Percentiles rank a stretch among this genome's conserved stretches.
Evolutionary conservation across 2,888 invertebrate genomes (phyloP).

Genomic region (Harpagoxenus sublaevis): DNA sequence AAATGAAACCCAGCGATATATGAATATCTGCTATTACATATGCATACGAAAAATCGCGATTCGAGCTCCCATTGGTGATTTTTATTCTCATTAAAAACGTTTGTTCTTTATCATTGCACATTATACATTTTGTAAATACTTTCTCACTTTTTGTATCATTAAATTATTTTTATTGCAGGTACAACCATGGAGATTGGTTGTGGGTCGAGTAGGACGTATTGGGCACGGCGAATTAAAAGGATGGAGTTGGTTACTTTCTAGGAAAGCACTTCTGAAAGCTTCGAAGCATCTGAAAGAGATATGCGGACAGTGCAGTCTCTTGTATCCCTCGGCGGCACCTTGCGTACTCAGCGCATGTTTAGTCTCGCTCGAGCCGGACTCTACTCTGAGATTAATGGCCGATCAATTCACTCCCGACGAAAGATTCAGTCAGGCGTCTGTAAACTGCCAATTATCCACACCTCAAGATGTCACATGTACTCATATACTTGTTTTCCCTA

Average conservation of each 20-base stretch:
- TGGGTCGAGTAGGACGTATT: slow-evolving; percentile 97
- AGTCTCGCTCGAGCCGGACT: slow-evolving; percentile 97
- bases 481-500: slow-evolving; percentile 99
- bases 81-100: not conserved
- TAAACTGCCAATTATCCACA: slow-evolving; percentile 96
- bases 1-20: not conserved
- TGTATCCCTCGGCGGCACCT: slow-evolving; percentile 94
- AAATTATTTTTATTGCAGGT: slow-evolving; percentile 74
- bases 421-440: slow-evolving; percentile 94
- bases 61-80: not conserved
- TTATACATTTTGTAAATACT: not conserved
- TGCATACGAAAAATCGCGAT: not conserved
- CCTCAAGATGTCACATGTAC: slow-evolving; percentile 99
- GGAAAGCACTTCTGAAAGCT: slow-evolving; percentile 95
- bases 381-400: slow-evolving; percentile 94
- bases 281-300: slow-evolving; percentile 96
- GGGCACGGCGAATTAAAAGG: slow-evolving; percentile 99
- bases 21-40: not conserved
- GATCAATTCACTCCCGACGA: slow-evolving; percentile 99
- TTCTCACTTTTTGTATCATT: not conserved
- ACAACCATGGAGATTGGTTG: slow-evolving; percentile 98
- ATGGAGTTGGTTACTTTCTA: slow-evolving; percentile 97
- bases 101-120: not conserved
- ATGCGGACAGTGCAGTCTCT: slow-evolving; percentile 95
- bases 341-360: slow-evolving; percentile 99